Evolutionary conservation across 2,888 invertebrate genomes (phyloP), one percentile per base, ranked within the genome.

Genomic region (Cephus sareptanus): DNA sequence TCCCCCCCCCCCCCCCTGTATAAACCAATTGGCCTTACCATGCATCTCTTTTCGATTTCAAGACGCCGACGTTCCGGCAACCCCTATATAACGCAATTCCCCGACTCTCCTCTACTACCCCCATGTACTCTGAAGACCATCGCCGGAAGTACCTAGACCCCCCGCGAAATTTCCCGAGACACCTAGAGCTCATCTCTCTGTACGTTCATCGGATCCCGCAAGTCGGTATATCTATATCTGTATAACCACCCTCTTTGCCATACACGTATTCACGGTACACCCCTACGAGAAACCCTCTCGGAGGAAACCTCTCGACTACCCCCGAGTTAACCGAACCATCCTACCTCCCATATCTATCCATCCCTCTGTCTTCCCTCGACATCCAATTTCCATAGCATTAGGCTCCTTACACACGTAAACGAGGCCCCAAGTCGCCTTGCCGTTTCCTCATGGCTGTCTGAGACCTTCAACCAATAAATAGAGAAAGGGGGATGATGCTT

Each of bases 381-480:
- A 88, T 90, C 87, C 89, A 90, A 90, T 90, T 90, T 90, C 90
- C 90, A 90, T 90, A 88, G 85, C 87, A 89, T 90, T 90, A 90
- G 85, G 84, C 86, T 82, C 81, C 83, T 83, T 86, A 84, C 86
- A 81, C 83, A 82, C 83, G 83, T 84, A 83, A 86, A 85, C 84
- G 80, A 56, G 84, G 80, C 80, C 81, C 75, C 75, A 81, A 81
- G 80, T 80, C 82, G 80, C 80, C 79, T 23, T 75, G 77, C 79
- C 77, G 81, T 83, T 83, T 83, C 79, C 83, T 80, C 79, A 74
- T 77, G 40, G 35, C 56, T 77, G 80, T 78, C 80, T 78, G 74
- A 79, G 78, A 82, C 81, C 83, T 80, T 83, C 83, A 77, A 77
- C 79, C 80, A 78, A 80, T 77, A 80, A 82, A 79, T 56, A 9